These are phyloP conservation scores for Ectropis grisescens DNA, from an alignment of 1,140 invertebrate species.

Conservation along the genomic window DNA sequence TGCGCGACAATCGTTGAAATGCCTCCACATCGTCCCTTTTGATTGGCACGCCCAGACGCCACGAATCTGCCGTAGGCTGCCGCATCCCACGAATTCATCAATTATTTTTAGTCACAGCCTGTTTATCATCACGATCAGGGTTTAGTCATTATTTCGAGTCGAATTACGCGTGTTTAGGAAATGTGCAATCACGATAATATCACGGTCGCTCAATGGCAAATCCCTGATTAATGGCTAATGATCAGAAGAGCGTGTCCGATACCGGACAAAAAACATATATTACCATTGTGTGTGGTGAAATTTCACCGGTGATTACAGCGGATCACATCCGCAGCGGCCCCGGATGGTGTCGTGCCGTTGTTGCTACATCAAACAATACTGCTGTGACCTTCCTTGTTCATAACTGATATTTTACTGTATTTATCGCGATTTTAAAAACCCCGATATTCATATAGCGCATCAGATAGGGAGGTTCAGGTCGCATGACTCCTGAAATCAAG, in stretches of 20 bases:
- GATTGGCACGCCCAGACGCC: constrained; percentile 11
- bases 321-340: constrained; percentile 42
- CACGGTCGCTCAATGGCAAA: constrained; percentile 18
- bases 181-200: constrained; percentile 28
- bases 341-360: constrained; percentile 41
- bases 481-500: too few species aligned
- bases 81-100: neutral
- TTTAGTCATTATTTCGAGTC: constrained; percentile 6
- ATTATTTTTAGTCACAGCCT: neutral
- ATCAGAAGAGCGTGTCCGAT: constrained; percentile 49
- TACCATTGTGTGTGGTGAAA: constrained; percentile 53
- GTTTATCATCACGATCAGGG: constrained; percentile 1
- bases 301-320: constrained; percentile 56
- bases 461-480: too few species aligned
- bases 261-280: constrained; percentile 17
- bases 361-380: constrained; percentile 19
- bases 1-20: constrained; percentile 16
- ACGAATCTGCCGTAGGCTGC: constrained; percentile 4
- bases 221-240: constrained; percentile 37
- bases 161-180: constrained; percentile 33
- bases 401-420: too few species aligned
- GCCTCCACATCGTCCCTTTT: constrained; percentile 10
- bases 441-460: too few species aligned
- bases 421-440: too few species aligned
- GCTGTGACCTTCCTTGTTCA: constrained; percentile 36